phyloP scores from a whole-genome alignment of 2,797 vertebrate genomes.

The Betta splendens region DNA sequence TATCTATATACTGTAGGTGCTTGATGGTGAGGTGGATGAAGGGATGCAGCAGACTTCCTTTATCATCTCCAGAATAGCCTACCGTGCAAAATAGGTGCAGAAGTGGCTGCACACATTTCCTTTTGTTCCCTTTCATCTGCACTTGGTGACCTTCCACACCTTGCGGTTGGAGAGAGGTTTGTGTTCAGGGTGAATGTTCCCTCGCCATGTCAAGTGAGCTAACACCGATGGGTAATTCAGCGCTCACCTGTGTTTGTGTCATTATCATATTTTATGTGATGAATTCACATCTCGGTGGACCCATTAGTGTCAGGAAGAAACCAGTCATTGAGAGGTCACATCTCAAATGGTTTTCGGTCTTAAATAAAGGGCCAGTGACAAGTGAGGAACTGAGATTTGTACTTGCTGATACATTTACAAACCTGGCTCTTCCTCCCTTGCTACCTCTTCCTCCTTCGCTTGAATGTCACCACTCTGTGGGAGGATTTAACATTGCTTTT shows the following conservation, averaged over 20 bases:
- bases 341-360: constrained; percentile 72
- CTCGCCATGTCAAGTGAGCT: constrained; percentile 35
- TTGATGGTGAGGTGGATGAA: constrained; percentile 37
- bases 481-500: constrained; percentile 88
- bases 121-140: constrained; percentile 25
- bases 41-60: constrained; percentile 24
- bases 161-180: not conserved
- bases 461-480: constrained; percentile 83
- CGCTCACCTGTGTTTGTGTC: constrained; percentile 52
- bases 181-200: constrained; percentile 5
- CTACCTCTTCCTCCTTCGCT: constrained; percentile 63
- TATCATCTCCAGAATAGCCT: constrained; percentile 30
- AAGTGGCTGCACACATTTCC: constrained; percentile 15
- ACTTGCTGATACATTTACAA: constrained; percentile 76
- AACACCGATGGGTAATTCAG: constrained; percentile 26
- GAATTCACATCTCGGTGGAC: constrained; percentile 60
- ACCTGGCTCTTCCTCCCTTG: constrained; percentile 57
- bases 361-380: constrained; percentile 72
- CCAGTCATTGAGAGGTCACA: constrained; percentile 65
- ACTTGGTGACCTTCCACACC: constrained; percentile 9
- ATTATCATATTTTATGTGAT: constrained; percentile 62
- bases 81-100: constrained; percentile 12
- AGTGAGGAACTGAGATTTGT: constrained; percentile 59
- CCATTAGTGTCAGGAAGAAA: constrained; percentile 68
- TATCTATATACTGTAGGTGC: constrained; percentile 31